These are phyloP conservation scores for Megalopta genalis DNA, from an alignment of 1,140 invertebrate genomes.

Conservation along the genomic window DNA sequence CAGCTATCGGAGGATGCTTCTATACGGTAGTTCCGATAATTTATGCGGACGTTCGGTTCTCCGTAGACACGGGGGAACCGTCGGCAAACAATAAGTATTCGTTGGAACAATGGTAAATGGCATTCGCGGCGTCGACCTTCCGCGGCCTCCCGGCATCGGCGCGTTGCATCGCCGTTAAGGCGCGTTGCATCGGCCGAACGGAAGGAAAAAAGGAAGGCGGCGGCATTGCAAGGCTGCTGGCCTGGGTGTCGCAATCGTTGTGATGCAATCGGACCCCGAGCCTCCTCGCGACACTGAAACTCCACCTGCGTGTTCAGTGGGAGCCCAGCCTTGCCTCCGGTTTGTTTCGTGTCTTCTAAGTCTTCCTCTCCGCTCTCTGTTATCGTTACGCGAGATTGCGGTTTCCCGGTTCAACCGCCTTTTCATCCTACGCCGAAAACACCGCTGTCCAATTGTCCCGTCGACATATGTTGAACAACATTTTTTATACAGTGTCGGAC, in stretches of 20 bases:
- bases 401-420: not conserved
- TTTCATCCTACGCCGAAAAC: not conserved
- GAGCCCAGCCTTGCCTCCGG: not conserved
- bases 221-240: constrained; percentile 67
- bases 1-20: too few relatives aligned
- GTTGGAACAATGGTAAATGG: not conserved
- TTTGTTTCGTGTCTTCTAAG: constrained; percentile 9
- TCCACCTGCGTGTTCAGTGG: constrained; percentile 20
- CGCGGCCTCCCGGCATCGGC: not conserved
- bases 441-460: too few relatives aligned
- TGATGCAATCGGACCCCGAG: constrained; percentile 45
- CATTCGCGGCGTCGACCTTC: not conserved
- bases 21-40: too few relatives aligned
- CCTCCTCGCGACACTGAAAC: constrained; percentile 35
- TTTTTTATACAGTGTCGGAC: too few relatives aligned
- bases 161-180: too few relatives aligned
- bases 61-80: too few relatives aligned
- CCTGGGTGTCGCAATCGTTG: constrained; percentile 53
- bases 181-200: not conserved
- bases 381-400: not conserved
- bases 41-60: too few relatives aligned
- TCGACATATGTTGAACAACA: too few relatives aligned
- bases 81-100: not conserved
- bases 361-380: not conserved
- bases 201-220: constrained; percentile 38